A percentile compares a stretch with the other conserved stretches of the same genome.
phyloP scores from a whole-genome alignment of 2,888 invertebrate species.

The Acanthosoma haemorrhoidale region DNA sequence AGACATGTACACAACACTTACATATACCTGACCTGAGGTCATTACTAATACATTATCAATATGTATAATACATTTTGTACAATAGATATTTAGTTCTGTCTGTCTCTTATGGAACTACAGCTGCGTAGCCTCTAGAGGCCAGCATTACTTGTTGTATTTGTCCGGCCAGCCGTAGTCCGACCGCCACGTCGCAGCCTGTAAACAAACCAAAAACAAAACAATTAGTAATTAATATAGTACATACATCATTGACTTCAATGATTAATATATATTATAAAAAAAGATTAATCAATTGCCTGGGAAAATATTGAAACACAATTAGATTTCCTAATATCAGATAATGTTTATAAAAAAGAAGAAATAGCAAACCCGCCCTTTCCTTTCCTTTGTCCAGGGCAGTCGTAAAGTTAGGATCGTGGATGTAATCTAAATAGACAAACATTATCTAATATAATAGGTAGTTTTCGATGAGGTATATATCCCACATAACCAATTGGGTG shows the following conservation, averaged over 20 bases:
- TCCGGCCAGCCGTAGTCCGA: slow-evolving; percentile 39
- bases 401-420: too few relatives aligned
- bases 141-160: slow-evolving; percentile 35
- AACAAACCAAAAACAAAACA: slow-evolving; percentile 28
- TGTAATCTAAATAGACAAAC: too few relatives aligned
- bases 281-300: too few relatives aligned
- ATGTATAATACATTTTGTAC: slow-evolving; percentile 30
- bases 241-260: too few relatives aligned
- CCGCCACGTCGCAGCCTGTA: slow-evolving; percentile 37
- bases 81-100: slow-evolving; percentile 17
- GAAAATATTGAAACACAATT: too few relatives aligned
- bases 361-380: too few relatives aligned
- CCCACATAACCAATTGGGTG: too few relatives aligned
- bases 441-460: too few relatives aligned
- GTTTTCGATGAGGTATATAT: too few relatives aligned
- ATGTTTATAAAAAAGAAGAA: neutral
- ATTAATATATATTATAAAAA: too few relatives aligned
- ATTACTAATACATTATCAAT: slow-evolving; percentile 19
- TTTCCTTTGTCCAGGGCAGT: too few relatives aligned
- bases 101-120: neutral
- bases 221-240: neutral
- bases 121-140: neutral
- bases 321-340: neutral
- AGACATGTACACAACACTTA: slow-evolving; percentile 25
- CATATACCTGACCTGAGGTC: too few relatives aligned